Evolutionary conservation across 2,888 invertebrate genomes (phyloP).

Genomic region (Dorcus hopei): DNA sequence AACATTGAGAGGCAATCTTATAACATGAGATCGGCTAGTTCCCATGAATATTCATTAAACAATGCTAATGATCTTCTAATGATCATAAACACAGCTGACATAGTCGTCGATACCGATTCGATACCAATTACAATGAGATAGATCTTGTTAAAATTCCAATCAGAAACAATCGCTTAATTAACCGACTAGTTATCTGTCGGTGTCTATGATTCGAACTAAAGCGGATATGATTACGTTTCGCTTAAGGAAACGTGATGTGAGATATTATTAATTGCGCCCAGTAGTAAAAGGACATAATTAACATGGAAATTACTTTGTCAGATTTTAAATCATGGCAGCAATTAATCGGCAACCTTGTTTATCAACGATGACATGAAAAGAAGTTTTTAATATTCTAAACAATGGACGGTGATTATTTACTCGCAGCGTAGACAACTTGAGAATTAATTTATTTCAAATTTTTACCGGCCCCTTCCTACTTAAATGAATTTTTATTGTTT

Average conservation of each 20-base stretch:
- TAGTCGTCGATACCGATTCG: constrained; percentile 19
- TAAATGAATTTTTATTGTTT: no score
- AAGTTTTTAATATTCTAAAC: no score
- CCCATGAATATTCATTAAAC: constrained; percentile 26
- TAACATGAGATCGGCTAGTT: constrained; percentile 5
- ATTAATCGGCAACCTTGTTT: no score
- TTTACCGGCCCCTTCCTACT: no score
- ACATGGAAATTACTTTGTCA: no score
- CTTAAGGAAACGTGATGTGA: background rate
- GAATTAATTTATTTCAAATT: no score
- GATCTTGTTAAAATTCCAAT: constrained; percentile 29
- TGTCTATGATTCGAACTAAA: constrained; percentile 9
- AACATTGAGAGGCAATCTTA: constrained; percentile 11
- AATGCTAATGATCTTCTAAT: constrained; percentile 21
- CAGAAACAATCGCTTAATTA: constrained; percentile 25
- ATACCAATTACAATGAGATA: constrained; percentile 22
- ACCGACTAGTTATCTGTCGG: constrained; percentile 17
- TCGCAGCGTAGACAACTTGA: no score
- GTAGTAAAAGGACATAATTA: no score
- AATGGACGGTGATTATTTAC: no score
- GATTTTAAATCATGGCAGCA: no score
- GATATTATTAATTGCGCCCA: no score
- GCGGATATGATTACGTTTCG: constrained; percentile 11
- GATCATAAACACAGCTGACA: constrained; percentile 23
- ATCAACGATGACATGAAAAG: no score